phyloP scores from a whole-genome alignment of 1,140 invertebrate genomes.

The Teleogryllus occipitalis region DNA sequence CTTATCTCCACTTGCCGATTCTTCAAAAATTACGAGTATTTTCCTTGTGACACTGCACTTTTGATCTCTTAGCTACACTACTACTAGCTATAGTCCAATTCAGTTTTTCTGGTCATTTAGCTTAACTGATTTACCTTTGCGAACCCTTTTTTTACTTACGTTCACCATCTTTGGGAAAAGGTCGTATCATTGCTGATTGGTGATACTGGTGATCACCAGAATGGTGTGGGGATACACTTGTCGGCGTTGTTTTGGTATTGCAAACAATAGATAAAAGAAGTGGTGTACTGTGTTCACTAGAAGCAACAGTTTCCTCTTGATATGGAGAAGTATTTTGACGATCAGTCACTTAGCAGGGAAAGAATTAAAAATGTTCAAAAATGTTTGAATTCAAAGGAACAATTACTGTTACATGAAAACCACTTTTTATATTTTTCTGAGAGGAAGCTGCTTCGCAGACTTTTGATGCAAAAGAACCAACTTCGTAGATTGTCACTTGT shows the following conservation, averaged over 20 bases:
- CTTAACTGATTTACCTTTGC: not conserved
- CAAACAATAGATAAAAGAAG: not conserved
- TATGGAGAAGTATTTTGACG: constrained; percentile 21
- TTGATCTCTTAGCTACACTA: not conserved
- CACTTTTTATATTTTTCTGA: no score
- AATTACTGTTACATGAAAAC: constrained; percentile 29
- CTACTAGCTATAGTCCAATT: not conserved
- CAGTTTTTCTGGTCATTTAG: no score
- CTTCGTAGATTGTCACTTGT: constrained; percentile 30
- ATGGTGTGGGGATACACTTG: not conserved
- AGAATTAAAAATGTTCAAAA: constrained; percentile 34
- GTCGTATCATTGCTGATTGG: not conserved
- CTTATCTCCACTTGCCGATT: not conserved
- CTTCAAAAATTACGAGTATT: not conserved
- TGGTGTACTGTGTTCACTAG: not conserved
- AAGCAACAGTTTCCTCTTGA: no score
- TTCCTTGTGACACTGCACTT: not conserved
- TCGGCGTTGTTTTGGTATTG: not conserved
- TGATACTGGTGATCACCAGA: not conserved
- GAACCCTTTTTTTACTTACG: not conserved
- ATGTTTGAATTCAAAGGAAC: constrained; percentile 32
- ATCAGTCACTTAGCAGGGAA: constrained; percentile 33
- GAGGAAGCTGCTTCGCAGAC: constrained; percentile 28
- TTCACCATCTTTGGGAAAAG: not conserved
- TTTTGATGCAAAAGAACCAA: constrained; percentile 27